Conservation (phyloP, 2,113 vertebrate species). For the Mesembrinibis cayennensis region DNA sequence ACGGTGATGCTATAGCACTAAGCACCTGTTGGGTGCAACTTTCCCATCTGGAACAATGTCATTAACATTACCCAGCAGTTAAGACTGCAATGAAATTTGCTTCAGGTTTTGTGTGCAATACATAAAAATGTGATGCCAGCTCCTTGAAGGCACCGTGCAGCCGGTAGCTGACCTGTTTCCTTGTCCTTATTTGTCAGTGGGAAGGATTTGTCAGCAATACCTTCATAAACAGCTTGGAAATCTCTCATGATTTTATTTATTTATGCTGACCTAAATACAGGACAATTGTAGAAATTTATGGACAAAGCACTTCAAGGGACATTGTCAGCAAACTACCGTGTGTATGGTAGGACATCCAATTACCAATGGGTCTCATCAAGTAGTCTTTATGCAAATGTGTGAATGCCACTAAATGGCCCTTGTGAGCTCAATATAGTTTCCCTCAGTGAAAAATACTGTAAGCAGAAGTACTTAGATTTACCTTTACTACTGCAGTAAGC, state of each 20-base stretch:
- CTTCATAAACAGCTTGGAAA: background rate
- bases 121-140: background rate
- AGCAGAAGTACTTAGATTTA: background rate
- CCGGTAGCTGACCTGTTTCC: background rate
- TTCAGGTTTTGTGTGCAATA: background rate
- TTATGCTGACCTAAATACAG: background rate
- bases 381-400: background rate
- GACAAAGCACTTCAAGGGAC: background rate
- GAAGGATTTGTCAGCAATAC: background rate
- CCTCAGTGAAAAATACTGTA: background rate
- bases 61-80: background rate
- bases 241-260: background rate
- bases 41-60: background rate
- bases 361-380: background rate
- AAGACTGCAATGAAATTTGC: background rate
- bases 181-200: background rate
- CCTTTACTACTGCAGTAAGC: background rate
- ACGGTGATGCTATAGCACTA: background rate
- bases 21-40: background rate
- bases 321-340: background rate
- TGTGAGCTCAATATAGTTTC: background rate
- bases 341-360: background rate
- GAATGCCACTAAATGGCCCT: background rate
- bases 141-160: background rate
- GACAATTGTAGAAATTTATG: background rate